Base-by-base conservation (phyloP, 2,797 vertebrate species). In the Sorex maritimensis region DNA sequence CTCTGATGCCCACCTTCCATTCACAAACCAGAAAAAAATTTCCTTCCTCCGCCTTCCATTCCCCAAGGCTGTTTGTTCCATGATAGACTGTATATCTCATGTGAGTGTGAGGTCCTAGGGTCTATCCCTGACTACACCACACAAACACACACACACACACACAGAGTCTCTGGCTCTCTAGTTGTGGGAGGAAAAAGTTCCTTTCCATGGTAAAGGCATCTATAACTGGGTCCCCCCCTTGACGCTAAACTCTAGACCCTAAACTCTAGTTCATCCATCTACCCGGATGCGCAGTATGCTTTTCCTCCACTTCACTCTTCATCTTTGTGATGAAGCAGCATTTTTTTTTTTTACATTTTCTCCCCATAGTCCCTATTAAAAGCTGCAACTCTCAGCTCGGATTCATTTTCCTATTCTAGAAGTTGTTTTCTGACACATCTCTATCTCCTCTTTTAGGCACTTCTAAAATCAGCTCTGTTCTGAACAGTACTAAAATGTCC, bases 401-500 rank as follows among this genome's bases (percentile, higher is more conserved):
- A 41, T 41, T 38, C 34, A 9, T 49, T 75, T 52, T 87, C 28
- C 81, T 44, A 30, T 15, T 46, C 75, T n/a, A 41, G 46, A 63
- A 58, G 63, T 44, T 7, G 41, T 71, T 88, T n/a, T 55, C 4
- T 15, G 55, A 49, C 4, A 58, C 14, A 12, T 46, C 63, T 61
- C 19, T 28, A 0, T 34, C 12, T 7, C 5, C 9, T 95, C 92
- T 87, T 85, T 86, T 82, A 74, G 93, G 75, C 83, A 72, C 65
- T 81, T 91, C 88, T 55, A 74, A 61, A 72, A 88, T 68, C 93
- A 93, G 95, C 79, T 92, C 91, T 80, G 81, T 90, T 94, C 88
- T 92, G 5, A 80, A 92, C 95, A 93, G 94, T 90, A 94, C 95
- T 93, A 93, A 92, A 79, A 95, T 26, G 84, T 88, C 91, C 69